Evolutionary conservation across 1,140 invertebrate species (phyloP).

Genomic region (Panonychus citri): DNA sequence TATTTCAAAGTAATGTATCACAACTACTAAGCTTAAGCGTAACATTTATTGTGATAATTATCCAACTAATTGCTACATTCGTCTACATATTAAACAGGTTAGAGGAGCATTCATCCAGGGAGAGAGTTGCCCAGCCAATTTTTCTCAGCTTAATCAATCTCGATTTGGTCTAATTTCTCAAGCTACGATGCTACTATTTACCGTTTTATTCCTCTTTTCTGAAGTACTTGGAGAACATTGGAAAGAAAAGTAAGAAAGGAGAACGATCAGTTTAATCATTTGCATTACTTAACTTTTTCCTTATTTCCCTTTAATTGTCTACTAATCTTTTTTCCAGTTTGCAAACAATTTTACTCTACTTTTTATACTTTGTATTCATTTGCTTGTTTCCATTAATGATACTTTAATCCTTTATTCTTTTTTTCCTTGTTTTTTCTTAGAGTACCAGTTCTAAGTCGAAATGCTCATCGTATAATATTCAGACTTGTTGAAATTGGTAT

Average conservation of each 20-base stretch:
- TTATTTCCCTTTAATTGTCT: background rate
- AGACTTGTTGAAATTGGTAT: slow-evolving; percentile 77
- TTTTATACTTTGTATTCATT: too few species aligned
- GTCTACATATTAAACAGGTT: slow-evolving; percentile 12
- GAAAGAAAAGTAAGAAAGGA: slow-evolving; percentile 56
- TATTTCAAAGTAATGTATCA: slow-evolving; percentile 57
- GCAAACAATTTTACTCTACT: background rate
- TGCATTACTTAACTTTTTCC: background rate
- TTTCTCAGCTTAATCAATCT: slow-evolving; percentile 73
- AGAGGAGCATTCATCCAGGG: slow-evolving; percentile 15
- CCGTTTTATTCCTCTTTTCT: slow-evolving; percentile 62
- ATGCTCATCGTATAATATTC: slow-evolving; percentile 74
- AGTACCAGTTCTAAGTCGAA: slow-evolving; percentile 60
- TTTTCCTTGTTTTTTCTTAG: slow-evolving; percentile 23
- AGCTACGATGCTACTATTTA: slow-evolving; percentile 56
- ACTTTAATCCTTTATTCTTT: background rate
- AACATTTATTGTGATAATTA: background rate
- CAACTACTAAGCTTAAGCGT: background rate
- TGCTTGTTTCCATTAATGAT: background rate
- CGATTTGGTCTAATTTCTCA: slow-evolving; percentile 61
- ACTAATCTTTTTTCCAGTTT: background rate
- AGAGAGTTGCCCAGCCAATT: slow-evolving; percentile 17
- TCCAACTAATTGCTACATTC: too few species aligned
- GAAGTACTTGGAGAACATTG: slow-evolving; percentile 72
- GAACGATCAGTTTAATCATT: background rate